Base-by-base conservation (phyloP, 1,140 invertebrate genomes). In the Bombus breviceps region DNA sequence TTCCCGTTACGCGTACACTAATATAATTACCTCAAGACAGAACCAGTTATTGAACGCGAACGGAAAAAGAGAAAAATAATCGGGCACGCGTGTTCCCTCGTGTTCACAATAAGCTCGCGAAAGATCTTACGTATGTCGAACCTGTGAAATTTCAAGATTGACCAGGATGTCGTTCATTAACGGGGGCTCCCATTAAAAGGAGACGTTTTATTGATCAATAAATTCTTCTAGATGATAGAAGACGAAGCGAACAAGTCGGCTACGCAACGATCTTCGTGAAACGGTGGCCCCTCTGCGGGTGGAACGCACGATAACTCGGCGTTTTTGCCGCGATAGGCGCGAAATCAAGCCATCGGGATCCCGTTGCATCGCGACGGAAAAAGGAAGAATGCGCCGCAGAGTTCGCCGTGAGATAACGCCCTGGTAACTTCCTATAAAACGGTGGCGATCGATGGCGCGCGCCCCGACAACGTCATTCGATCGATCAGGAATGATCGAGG, bases 361-460 rank as follows among this genome's bases (percentile, higher is more conserved):
- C 88, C 89, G 89, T 90, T 90, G 89, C 81, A 72, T 72, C 57
- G 87, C 77, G 18, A 80, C 18, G 28, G 59, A 79, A 87, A 81
- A 86, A 86, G 28, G 75, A 72, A 73, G 75, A 86, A 37, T n/a
- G 2, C 34, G 39, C 32, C 47, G 4, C 69, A 76, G 83, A 81
- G 77, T 83, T 57, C 82, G 53, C 73, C 64, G 66, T 37, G 66
- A 79, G 66, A 83, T 76, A 74, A 83, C 39, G 41, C 43, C 41
- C 18, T 13, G 69, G 25, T 32, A 37, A 83, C 73, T 83, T 83
- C 73, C 73, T 77, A 68, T 25, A 68, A 83, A 71, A 59, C 32
- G 41, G 39, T 57, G 71, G n/a, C 81, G 41, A 83, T 82, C 72
- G 57, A 75, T 82, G 71, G 64, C 59, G 47, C 10, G 34, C 10